These are phyloP conservation scores for Agraylea sexmaculata DNA, from an alignment of 1,140 invertebrate genomes.

Conservation along the genomic window DNA sequence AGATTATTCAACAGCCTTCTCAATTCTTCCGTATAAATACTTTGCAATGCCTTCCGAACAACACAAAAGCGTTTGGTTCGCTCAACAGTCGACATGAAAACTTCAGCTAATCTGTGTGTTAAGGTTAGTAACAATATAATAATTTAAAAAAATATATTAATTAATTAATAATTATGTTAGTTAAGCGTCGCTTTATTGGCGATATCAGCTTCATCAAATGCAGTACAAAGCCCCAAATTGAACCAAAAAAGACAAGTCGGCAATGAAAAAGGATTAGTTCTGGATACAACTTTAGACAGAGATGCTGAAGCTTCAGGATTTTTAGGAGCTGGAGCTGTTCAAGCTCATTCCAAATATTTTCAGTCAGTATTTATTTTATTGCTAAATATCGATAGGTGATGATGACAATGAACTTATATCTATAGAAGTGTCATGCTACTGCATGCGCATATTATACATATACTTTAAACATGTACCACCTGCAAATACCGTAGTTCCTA, in stretches of 20 bases:
- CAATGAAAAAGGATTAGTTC: conserved; percentile 9
- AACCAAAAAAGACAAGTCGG: conserved; percentile 19
- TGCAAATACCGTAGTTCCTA: too few species aligned
- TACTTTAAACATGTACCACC: too few species aligned
- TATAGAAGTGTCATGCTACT: too few species aligned
- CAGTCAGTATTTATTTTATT: conserved; percentile 33
- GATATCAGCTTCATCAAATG: conserved; percentile 6
- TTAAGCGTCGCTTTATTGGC: conserved; percentile 9
- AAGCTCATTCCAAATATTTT: conserved; percentile 39
- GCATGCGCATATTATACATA: too few species aligned
- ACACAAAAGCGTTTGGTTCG: conserved; percentile 13
- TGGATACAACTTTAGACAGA: conserved; percentile 15
- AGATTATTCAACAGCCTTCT: too few species aligned
- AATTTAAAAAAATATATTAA: not conserved
- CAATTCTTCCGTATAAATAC: conserved; percentile 21
- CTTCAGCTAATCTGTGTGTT: conserved; percentile 7
- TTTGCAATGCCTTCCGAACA: conserved; percentile 6
- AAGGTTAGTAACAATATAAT: conserved; percentile 12
- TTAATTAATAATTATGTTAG: conserved; percentile 18
- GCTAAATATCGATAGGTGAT: not conserved
- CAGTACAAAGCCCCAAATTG: too few species aligned
- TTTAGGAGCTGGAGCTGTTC: conserved; percentile 21
- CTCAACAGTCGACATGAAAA: conserved; percentile 15
- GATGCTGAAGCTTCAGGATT: conserved; percentile 18
- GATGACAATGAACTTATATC: too few species aligned